Base-by-base conservation (phyloP, 2,888 invertebrate genomes). In the Parthenolecanium corni region DNA sequence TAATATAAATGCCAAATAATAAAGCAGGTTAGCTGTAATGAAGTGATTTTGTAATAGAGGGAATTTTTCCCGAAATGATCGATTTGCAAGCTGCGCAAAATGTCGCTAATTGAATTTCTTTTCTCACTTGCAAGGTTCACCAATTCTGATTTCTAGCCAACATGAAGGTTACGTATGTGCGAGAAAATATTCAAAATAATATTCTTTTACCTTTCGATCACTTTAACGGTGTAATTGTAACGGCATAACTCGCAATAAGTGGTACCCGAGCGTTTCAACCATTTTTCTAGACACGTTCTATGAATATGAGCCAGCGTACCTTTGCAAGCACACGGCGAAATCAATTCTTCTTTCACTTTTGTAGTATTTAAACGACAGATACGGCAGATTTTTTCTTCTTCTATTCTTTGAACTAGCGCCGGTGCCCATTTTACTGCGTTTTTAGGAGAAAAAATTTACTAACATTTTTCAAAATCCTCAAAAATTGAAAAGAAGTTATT, bases 151-250 rank as follows among this genome's bases (percentile, higher is more conserved):
- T n/a, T n/a, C n/a, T n/a, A n/a, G n/a, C n/a, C n/a, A n/a, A n/a
- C n/a, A n/a, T n/a, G n/a, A n/a, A n/a, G n/a, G n/a, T n/a, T n/a
- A n/a, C n/a, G n/a, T n/a, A n/a, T n/a, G n/a, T n/a, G n/a, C n/a
- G n/a, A n/a, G n/a, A n/a, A n/a, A n/a, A n/a, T n/a, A n/a, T n/a
- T n/a, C n/a, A n/a, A n/a, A n/a, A n/a, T n/a, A n/a, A n/a, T n/a
- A n/a, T n/a, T 31, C 21, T 38, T 56, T n/a, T 58, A 61, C 61
- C 61, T 61, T 61, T 61, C 51, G 12, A 61, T 61, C 3, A 61
- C 61, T 51, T 61, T 61, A 9, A 61, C 51, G 3, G 61, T 61
- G 20, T 61, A 61, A 16, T 46, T 51, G 23, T 38, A 61, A 16
- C 61, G 61, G 21, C 61, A 61, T n/a, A 61, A 36, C 49, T 61